Base-by-base conservation (phyloP, 2,888 invertebrate species). In the Barypeithes pellucidus region DNA sequence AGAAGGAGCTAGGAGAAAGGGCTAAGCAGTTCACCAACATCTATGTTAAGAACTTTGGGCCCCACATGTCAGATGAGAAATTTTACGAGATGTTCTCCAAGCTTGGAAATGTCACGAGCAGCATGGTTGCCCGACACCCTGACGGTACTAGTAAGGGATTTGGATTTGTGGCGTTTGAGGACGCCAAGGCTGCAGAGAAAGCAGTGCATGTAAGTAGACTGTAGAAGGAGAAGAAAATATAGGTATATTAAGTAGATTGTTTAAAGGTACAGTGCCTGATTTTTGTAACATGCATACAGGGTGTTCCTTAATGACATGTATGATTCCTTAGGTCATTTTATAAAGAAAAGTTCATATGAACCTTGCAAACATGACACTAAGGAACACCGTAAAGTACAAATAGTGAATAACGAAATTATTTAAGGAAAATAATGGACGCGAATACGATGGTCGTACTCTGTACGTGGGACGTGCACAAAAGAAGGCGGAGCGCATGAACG, bases 391-490 rank as follows among this genome's bases (percentile, higher is more conserved):
- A n/a, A n/a, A n/a, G n/a, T n/a, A n/a, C n/a, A n/a, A n/a, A n/a
- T n/a, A n/a, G n/a, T n/a, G n/a, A n/a, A n/a, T n/a, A n/a, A n/a
- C n/a, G n/a, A n/a, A n/a, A 18, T 43, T 24, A 12, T 71, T 65
- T n/a, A 54, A 92, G 78, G 96, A 95, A 71, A 88, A 98, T 75
- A 96, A 98, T 86, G 95, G 95, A 60, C 95, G 93, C 83, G 95
- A 96, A 82, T 88, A 95, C 75, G 89, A 91, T 62, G 84, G 82
- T 7, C 94, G 94, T 84, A 90, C 90, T 39, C 87, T 99, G 78
- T 99, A 97, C 88, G 99, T 99, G 11, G 98, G 98, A 14, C 93
- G 98, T 75, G 99, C 99, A 57, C 99, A 99, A 87, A 99, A 99
- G 89, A 98, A 98, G 87, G 95, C 95, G 16, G 99, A 99, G 86